phyloP scores from a whole-genome alignment of 2,113 vertebrate species.

The Chelonoidis abingdonii region DNA sequence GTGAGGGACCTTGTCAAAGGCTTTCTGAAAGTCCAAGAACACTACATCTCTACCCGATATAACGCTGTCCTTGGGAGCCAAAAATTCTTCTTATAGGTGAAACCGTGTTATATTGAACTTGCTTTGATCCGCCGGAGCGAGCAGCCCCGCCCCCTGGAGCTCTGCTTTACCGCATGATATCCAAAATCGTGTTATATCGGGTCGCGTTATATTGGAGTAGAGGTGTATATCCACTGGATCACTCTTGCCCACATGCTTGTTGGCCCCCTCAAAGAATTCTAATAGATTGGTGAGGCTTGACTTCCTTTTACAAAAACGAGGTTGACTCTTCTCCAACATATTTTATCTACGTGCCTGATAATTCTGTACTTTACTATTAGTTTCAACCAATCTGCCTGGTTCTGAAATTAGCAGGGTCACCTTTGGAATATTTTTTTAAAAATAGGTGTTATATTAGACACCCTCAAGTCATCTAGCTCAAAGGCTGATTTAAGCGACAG shows the following conservation, averaged over 20 bases:
- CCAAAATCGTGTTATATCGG: too few relatives aligned
- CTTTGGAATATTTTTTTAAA: background rate
- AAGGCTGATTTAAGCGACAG: background rate
- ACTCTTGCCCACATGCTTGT: background rate
- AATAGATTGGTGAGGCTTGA: background rate
- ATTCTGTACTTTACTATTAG: background rate
- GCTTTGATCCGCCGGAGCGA: too few relatives aligned
- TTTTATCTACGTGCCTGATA: background rate
- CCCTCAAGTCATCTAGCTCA: background rate
- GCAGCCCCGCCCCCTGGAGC: too few relatives aligned
- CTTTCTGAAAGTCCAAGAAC: background rate
- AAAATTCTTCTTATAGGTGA: too few relatives aligned
- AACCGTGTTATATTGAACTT: too few relatives aligned
- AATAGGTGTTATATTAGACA: background rate
- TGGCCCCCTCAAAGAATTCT: background rate
- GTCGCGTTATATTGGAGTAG: too few relatives aligned
- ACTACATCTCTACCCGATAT: background rate
- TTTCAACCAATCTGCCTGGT: background rate
- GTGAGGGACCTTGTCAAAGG: background rate
- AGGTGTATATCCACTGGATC: background rate
- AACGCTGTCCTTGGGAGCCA: too few relatives aligned
- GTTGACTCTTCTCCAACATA: background rate
- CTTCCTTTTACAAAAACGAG: background rate
- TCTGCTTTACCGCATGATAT: too few relatives aligned
- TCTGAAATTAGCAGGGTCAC: background rate